Base-by-base conservation (phyloP, 2,113 vertebrate species). In the Gadus chalcogrammus region DNA sequence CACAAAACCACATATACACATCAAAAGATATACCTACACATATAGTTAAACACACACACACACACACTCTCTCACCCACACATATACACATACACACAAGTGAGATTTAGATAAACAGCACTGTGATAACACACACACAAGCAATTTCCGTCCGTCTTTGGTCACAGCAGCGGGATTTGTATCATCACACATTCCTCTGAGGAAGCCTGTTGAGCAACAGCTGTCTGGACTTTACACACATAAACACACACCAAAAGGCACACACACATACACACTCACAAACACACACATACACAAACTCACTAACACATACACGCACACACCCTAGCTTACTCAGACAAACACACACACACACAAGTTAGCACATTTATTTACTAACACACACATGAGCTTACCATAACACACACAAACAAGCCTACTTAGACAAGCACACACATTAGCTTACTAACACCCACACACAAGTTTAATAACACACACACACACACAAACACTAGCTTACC, bases 151-250 rank as follows among this genome's bases (percentile, higher is more conserved):
- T 55, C 70, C 58, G 62, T 66, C 71, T 31, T 53, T 48, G 28
- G 63, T 73, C 68, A 38, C 63, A 74, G 76, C 69, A 77, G 65
- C 42, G 60, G 63, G 71, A 80, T 72, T 59, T 64, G 42, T 77
- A 48, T 74, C 66, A 64, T 77, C 73, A 67, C 72, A 71, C 64
- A 72, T 64, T 20, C 67, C 61, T 72, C 58, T 61, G 72, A 56
- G 24, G 62, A 63, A 20, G 24, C 65, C 64, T 73, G 69, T 67
- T 72, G 71, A 72, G 75, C 69, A 82, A 74, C 71, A 65, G 68
- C 67, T 78, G 69, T 67, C 78, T 61, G 55, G 16, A n/a, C 55
- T 17, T 35, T 48, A 48, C 42, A 48, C 42, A 13, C 42, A 48
- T 9, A 48, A 9, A 48, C 7, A 48, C 42, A 13, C 8, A 48